Evolutionary conservation across 2,113 vertebrate genomes (phyloP).

Genomic region (Garra rufa): DNA sequence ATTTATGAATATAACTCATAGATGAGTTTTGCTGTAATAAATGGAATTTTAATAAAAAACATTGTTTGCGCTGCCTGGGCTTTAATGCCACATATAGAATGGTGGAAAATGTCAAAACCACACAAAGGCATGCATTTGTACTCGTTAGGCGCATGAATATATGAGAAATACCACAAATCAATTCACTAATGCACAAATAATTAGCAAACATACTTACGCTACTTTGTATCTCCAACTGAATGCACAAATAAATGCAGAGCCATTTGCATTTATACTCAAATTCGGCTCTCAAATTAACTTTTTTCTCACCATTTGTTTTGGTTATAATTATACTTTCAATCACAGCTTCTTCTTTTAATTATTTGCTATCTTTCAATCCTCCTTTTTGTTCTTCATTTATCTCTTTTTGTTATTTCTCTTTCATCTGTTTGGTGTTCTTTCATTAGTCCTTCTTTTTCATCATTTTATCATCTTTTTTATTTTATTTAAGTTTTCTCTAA

Average conservation of each 20-base stretch:
- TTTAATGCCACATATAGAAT: neutral
- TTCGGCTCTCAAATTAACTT: no score
- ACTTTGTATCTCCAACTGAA: neutral
- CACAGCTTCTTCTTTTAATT: neutral
- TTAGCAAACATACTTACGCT: neutral
- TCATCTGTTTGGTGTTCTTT: neutral
- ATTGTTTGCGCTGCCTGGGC: neutral
- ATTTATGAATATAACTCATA: neutral
- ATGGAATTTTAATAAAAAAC: neutral
- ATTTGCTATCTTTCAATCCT: neutral
- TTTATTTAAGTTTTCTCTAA: neutral
- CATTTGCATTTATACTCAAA: neutral
- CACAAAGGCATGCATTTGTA: neutral
- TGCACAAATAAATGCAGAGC: neutral
- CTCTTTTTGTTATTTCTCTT: neutral
- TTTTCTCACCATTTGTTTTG: neutral
- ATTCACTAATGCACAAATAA: slow-evolving; percentile 13
- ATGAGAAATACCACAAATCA: neutral
- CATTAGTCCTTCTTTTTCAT: neutral
- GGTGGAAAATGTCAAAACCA: neutral
- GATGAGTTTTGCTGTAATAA: neutral
- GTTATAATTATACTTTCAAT: neutral
- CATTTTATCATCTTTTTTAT: neutral
- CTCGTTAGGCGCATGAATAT: neutral
- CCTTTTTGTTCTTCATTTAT: neutral